A percentile compares a stretch with the other conserved stretches of the same genome.
Conservation (phyloP, 2,113 vertebrate genomes). For the Acrocephalus arundinaceus region DNA sequence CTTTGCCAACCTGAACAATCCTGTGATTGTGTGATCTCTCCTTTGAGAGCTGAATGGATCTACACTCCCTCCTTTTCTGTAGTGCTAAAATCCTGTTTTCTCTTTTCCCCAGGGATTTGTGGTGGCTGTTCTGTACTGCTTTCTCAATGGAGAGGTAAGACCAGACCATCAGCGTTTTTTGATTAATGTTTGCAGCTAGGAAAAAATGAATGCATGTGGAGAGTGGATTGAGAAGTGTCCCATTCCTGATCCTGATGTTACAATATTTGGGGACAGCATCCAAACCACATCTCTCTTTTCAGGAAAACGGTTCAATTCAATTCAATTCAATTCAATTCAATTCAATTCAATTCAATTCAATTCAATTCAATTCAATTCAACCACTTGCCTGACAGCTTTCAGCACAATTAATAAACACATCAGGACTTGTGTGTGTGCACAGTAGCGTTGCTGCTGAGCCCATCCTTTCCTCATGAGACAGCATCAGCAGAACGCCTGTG, state of each 20-base stretch:
- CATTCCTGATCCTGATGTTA: background rate
- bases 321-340: no score
- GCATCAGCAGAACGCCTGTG: background rate
- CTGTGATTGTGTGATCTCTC: background rate
- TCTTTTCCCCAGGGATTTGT: conserved; percentile 74
- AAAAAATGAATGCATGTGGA: background rate
- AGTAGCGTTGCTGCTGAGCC: background rate
- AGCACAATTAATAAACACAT: background rate
- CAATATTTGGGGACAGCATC: rapidly evolving
- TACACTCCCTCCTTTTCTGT: background rate
- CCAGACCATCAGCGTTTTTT: background rate
- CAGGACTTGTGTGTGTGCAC: background rate
- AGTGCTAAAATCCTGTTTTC: background rate
- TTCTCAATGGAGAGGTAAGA: conserved; percentile 85
- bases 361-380: background rate
- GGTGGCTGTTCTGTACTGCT: conserved; percentile 83
- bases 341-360: no score
- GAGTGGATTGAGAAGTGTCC: background rate
- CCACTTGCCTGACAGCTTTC: background rate
- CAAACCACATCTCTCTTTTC: background rate
- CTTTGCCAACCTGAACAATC: background rate
- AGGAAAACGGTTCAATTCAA: background rate
- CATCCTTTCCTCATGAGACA: background rate
- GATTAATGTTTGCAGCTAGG: background rate
- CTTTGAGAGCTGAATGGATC: background rate